A percentile compares a stretch with the other conserved stretches of the same genome.
These are phyloP conservation scores for Diabrotica virgifera DNA, from an alignment of 1,140 invertebrate genomes.

Conservation along the genomic window DNA sequence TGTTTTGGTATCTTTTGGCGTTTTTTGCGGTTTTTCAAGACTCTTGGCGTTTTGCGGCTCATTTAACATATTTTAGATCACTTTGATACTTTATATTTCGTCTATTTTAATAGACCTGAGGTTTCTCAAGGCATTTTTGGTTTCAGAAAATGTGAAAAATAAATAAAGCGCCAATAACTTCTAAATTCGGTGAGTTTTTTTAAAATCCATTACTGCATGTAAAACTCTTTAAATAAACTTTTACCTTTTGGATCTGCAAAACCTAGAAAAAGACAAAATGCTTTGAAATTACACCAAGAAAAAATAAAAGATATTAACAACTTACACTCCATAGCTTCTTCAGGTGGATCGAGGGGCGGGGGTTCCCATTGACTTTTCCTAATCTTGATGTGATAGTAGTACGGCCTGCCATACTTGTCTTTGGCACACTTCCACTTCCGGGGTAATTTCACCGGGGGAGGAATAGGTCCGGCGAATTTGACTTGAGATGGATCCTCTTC, in stretches of 20 bases:
- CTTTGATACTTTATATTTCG: neutral
- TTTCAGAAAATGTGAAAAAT: too few species aligned
- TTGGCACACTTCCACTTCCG: conserved; percentile 82
- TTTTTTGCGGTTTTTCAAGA: too few species aligned
- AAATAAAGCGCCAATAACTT: too few species aligned
- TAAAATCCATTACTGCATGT: too few species aligned
- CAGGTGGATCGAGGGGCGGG: conserved; percentile 53
- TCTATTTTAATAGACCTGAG: neutral
- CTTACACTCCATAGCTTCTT: conserved; percentile 38
- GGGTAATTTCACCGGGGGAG: conserved; percentile 67
- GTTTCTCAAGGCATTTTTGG: neutral
- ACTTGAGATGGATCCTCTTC: conserved; percentile 21
- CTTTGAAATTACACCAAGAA: too few species aligned
- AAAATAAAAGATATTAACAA: neutral
- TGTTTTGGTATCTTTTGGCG: too few species aligned
- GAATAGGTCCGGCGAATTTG: conserved; percentile 44
- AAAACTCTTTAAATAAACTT: too few species aligned
- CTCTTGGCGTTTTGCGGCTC: too few species aligned
- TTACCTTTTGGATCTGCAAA: too few species aligned
- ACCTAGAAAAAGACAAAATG: too few species aligned
- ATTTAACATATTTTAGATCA: too few species aligned
- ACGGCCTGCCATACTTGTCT: conserved; percentile 76
- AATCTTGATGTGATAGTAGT: conserved; percentile 87
- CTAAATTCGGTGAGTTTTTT: too few species aligned
- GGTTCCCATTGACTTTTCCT: conserved; percentile 86